These are phyloP conservation scores for Holothuria glaberrima DNA, from an alignment of 35 echinoderm and acorn worm species.

Conservation along the genomic window DNA sequence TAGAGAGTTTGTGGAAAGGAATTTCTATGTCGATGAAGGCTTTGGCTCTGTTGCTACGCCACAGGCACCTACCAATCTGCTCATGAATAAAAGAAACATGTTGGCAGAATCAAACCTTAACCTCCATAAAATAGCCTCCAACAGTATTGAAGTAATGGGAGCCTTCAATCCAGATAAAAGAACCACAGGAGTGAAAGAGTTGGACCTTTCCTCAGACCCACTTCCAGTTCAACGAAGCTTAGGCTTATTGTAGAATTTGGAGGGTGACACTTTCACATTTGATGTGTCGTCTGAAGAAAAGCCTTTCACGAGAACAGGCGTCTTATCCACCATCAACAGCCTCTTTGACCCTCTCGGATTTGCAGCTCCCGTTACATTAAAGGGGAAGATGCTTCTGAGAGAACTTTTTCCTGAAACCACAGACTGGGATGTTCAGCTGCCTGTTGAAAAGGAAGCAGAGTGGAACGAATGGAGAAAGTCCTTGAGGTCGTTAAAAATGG, in stretches of 20 bases:
- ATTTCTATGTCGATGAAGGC: conserved; percentile 80
- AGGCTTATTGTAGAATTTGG: conserved; percentile 26
- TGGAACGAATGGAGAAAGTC: conserved; percentile 45
- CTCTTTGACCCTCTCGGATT: conserved; percentile 69
- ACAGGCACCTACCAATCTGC: conserved; percentile 40
- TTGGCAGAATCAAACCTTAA: conserved; percentile 18
- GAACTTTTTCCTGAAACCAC: neutral
- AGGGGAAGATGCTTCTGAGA: conserved; percentile 48
- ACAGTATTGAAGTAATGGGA: conserved; percentile 20
- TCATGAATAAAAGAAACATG: neutral
- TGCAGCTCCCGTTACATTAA: conserved; percentile 34
- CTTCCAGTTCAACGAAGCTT: conserved; percentile 52
- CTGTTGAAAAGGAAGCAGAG: neutral
- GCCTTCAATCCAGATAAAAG: conserved; percentile 28
- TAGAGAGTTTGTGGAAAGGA: conserved; percentile 21
- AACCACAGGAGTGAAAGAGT: conserved; percentile 55
- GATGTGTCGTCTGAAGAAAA: conserved; percentile 12
- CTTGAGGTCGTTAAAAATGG: neutral
- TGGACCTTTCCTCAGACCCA: conserved; percentile 59
- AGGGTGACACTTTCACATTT: conserved; percentile 63
- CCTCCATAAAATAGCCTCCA: conserved; percentile 36
- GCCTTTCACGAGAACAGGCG: conserved; percentile 55
- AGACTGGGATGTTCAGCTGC: conserved; percentile 38
- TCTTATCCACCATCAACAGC: conserved; percentile 65
- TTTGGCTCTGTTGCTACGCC: conserved; percentile 20